Conservation (phyloP, 2,113 vertebrate genomes). For the Nothoprocta perdicaria region DNA sequence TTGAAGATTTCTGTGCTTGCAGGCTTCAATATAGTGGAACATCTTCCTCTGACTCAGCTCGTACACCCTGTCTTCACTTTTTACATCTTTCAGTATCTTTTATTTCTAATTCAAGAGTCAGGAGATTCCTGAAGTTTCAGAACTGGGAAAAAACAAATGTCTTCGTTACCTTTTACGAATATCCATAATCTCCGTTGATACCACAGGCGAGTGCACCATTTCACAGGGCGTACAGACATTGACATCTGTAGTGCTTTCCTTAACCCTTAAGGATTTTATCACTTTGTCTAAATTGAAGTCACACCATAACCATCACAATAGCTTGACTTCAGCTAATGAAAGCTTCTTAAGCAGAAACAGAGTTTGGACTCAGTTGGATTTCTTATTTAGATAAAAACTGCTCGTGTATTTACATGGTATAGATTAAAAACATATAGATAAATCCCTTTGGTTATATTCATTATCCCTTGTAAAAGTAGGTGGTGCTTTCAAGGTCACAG, state of each 20-base stretch:
- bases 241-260: conserved; percentile 1
- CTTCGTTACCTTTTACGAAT: not conserved
- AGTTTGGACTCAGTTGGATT: not conserved
- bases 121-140: not conserved
- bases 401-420: not conserved
- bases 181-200: not conserved
- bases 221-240: not conserved
- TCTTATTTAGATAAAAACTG: not conserved
- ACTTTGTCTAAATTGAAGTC: not conserved
- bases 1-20: not conserved
- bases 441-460: conserved; percentile 80
- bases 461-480: conserved; percentile 86
- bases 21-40: conserved; percentile 9
- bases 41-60: conserved; percentile 11
- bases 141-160: not conserved
- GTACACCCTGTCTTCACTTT: conserved; percentile 29
- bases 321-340: not conserved
- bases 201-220: not conserved
- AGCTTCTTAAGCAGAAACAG: conserved; percentile 10
- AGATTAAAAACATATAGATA: conserved; percentile 70
- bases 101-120: conserved; percentile 13
- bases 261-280: conserved; percentile 35
- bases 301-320: not conserved
- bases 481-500: conserved; percentile 86
- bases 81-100: conserved; percentile 14